phyloP scores from a whole-genome alignment of 2,113 vertebrate genomes.

The Dunckerocampus dactyliophorus region DNA sequence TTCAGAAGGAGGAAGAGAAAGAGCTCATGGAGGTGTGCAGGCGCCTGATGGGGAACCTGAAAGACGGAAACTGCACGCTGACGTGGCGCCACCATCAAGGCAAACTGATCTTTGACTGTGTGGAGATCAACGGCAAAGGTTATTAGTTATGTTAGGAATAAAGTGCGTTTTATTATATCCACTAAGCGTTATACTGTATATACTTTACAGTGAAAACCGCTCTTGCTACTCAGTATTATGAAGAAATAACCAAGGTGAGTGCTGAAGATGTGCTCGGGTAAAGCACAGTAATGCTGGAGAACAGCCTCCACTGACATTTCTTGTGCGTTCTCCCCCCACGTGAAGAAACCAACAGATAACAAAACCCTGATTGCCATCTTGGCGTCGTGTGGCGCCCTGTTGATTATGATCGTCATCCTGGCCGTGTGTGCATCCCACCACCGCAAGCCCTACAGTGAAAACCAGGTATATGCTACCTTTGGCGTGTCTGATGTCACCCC shows the following conservation, averaged over 20 bases:
- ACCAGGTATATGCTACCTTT: conserved; percentile 56
- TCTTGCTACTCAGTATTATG: conserved; percentile 25
- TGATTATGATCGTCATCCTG: conserved; percentile 64
- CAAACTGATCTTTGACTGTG: background rate
- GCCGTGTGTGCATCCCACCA: conserved; percentile 61
- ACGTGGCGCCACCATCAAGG: accelerated
- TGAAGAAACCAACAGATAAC: conserved; percentile 40
- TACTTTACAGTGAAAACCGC: conserved; percentile 35
- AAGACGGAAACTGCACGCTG: conserved; percentile 42
- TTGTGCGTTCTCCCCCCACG: background rate
- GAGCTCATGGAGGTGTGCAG: conserved; percentile 34
- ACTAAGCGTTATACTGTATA: no score
- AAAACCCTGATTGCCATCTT: conserved; percentile 66
- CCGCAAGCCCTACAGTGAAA: conserved; percentile 66
- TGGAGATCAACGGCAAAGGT: conserved; percentile 45
- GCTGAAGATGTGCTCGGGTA: no score
- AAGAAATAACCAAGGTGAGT: conserved; percentile 50
- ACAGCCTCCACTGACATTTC: background rate
- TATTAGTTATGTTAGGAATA: background rate
- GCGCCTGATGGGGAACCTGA: conserved; percentile 31
- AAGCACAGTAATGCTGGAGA: background rate
- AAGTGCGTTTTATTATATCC: no score
- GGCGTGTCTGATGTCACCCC: background rate
- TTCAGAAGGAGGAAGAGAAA: conserved; percentile 23
- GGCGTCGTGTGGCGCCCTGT: conserved; percentile 66